These are phyloP conservation scores for Drosophila orosa DNA, from an alignment of 1,140 invertebrate genomes.

Conservation along the genomic window DNA sequence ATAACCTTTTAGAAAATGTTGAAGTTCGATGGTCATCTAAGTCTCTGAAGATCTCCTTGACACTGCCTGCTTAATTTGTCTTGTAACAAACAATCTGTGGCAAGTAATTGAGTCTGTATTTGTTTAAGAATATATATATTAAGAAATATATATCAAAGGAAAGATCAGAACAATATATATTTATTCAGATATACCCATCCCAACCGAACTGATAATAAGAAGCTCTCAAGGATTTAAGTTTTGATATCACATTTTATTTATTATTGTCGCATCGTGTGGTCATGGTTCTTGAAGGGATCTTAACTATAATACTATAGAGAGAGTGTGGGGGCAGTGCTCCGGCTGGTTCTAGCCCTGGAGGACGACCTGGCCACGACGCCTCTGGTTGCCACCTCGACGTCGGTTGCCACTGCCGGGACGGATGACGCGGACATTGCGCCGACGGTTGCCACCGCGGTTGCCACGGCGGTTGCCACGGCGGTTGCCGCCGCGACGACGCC, in stretches of 20 bases:
- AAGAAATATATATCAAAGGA: too few relatives aligned
- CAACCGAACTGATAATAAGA: too few relatives aligned
- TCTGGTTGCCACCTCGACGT: constrained; percentile 39
- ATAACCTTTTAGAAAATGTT: too few relatives aligned
- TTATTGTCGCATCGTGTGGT: constrained; percentile 54
- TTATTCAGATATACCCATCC: too few relatives aligned
- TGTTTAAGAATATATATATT: too few relatives aligned
- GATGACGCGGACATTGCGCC: constrained; percentile 49
- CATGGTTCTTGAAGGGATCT: constrained; percentile 35
- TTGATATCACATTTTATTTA: constrained; percentile 71
- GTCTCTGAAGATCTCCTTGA: too few relatives aligned
- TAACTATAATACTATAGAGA: constrained; percentile 75
- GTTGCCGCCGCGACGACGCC: constrained; percentile 48
- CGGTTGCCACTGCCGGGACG: constrained; percentile 30
- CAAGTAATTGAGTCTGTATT: too few relatives aligned
- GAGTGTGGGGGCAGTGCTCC: neutral
- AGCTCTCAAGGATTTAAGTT: constrained; percentile 13
- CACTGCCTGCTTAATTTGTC: too few relatives aligned
- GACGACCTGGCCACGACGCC: constrained; percentile 57
- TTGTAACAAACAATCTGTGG: too few relatives aligned
- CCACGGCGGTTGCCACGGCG: too few relatives aligned
- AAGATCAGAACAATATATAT: too few relatives aligned
- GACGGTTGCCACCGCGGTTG: constrained; percentile 31
- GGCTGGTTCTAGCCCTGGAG: constrained; percentile 42
- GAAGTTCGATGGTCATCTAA: too few relatives aligned